phyloP scores from a whole-genome alignment of 1,140 invertebrate genomes.

The Dendroctonus valens region DNA sequence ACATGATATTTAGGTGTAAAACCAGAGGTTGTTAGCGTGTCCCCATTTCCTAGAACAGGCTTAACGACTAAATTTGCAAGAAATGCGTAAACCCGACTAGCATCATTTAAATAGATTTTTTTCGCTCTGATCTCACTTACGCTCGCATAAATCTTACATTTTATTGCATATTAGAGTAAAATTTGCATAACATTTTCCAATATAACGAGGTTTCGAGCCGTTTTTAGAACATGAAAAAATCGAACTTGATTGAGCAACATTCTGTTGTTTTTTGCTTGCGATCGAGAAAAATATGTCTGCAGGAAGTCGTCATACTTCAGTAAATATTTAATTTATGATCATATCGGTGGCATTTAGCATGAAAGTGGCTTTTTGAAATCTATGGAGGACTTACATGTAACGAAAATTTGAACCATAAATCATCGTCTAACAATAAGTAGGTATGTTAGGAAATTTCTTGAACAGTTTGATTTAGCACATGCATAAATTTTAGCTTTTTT shows the following conservation, averaged over 20 bases:
- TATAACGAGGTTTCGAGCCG: slow-evolving; percentile 29
- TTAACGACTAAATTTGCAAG: slow-evolving; percentile 27
- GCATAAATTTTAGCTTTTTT: too few relatives aligned
- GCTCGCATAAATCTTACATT: slow-evolving; percentile 27
- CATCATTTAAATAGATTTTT: slow-evolving; percentile 26
- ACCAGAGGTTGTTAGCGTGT: slow-evolving; percentile 16
- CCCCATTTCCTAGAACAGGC: slow-evolving; percentile 17
- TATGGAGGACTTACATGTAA: not conserved
- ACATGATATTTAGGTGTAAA: slow-evolving; percentile 4
- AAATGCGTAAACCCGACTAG: slow-evolving; percentile 19
- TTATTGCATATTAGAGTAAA: slow-evolving; percentile 30
- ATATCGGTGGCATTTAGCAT: too few relatives aligned
- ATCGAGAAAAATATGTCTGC: too few relatives aligned
- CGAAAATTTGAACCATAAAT: too few relatives aligned
- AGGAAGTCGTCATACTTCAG: too few relatives aligned
- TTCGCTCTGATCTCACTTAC: slow-evolving; percentile 21
- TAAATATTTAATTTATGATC: too few relatives aligned
- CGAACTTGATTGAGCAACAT: too few relatives aligned
- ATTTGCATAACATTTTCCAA: slow-evolving; percentile 31
- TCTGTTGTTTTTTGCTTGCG: too few relatives aligned
- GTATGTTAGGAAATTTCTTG: too few relatives aligned
- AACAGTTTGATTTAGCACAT: too few relatives aligned
- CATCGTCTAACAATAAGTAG: too few relatives aligned
- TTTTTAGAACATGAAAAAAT: slow-evolving; percentile 12
- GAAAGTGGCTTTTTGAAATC: not conserved